Base-by-base conservation (phyloP, 2,113 vertebrate genomes). In the Gambusia affinis region DNA sequence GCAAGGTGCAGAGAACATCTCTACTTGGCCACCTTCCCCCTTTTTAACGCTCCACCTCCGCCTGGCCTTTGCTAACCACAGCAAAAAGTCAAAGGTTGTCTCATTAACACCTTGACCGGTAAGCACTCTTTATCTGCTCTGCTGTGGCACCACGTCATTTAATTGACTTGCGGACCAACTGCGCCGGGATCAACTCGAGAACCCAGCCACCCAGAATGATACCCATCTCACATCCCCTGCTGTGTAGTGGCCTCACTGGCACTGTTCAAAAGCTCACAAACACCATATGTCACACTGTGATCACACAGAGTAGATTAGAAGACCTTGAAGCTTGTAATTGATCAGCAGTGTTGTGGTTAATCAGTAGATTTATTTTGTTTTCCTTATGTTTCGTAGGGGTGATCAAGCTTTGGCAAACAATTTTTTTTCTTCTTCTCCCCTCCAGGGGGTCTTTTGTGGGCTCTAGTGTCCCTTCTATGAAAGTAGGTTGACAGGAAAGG, bases 241-340 rank as follows among this genome's bases (percentile, higher is more conserved):
- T 87, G 87, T 7, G 79, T 68, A 39, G 27, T 71, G 78, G 19
- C 85, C 85, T 79, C 28, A 67, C 72, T 77, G 85, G 44, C 82
- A 76, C 76, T 5, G 61, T 70, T 83, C 44, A 67, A 73, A 57
- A 7, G 60, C 66, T 73, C 30, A 78, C 73, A 85, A 80, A 88
- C 84, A 86, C 90, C 92, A 91, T 83, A 89, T 90, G 92, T 62
- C 90, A 79, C 37, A 33, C 79, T 65, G 75, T 60, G 83, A 80
- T 83, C 73, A 72, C 84, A 76, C 10, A 62, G 70, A 35, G 61
- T 75, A 73, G 79, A 82, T 87, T 88, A 84, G 67, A 42, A 24
- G 71, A 75, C 67, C 64, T 70, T 37, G 12, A 51, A 64, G 73
- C 29, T 64, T n/a, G 29, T 54, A 60, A 64, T 70, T 82, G 88